Percentiles rank a stretch among this genome's conserved stretches.
These are phyloP conservation scores for Rhagonycha fulva DNA, from an alignment of 2,888 invertebrate species.

Conservation along the genomic window DNA sequence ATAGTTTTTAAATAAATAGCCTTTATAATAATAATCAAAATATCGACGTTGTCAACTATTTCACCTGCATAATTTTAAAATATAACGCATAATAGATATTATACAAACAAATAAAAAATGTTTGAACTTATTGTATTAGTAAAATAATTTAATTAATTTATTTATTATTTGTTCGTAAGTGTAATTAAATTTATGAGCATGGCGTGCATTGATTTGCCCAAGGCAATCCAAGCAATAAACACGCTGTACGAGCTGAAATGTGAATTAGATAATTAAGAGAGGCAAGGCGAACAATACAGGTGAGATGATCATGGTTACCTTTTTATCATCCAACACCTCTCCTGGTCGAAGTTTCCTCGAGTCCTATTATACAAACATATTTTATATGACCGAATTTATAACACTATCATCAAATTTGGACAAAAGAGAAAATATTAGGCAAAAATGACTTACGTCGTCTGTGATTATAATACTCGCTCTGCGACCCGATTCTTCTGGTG, in stretches of 20 bases:
- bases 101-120: constrained; percentile 12
- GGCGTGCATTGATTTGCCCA: constrained; percentile 23
- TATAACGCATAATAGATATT: constrained; percentile 5
- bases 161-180: constrained; percentile 13
- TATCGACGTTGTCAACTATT: not conserved
- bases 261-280: constrained; percentile 37
- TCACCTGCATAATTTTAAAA: constrained; percentile 8
- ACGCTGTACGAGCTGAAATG: constrained; percentile 42
- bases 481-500: constrained; percentile 84
- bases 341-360: constrained; percentile 92
- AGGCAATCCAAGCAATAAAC: constrained; percentile 28
- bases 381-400: constrained; percentile 12
- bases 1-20: not conserved
- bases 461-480: constrained; percentile 90
- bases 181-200: constrained; percentile 15
- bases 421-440: not conserved
- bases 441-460: constrained; percentile 79
- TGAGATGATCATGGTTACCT: constrained; percentile 67
- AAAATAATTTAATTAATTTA: constrained; percentile 4
- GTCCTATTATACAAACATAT: constrained; percentile 62
- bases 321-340: constrained; percentile 91
- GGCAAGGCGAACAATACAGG: constrained; percentile 33
- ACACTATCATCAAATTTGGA: not conserved
- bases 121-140: not conserved
- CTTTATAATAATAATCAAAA: not conserved